Evolutionary conservation across 92 coral and sea anemone species (phyloP), one percentile per base, ranked within the genome.

Genomic region (Pocillopora grandis): DNA sequence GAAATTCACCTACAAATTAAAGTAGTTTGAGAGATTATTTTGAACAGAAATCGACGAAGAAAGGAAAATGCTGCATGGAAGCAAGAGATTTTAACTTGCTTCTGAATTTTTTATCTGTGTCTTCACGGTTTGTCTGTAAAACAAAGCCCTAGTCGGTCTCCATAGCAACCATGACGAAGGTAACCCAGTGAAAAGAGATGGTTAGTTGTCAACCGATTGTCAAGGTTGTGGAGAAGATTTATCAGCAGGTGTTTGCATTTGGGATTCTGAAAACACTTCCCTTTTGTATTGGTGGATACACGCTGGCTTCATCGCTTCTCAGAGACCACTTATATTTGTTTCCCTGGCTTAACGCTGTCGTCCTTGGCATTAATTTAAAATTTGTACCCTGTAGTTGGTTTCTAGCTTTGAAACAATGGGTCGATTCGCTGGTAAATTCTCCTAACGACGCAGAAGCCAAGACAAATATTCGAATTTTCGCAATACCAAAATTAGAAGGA

Each of bases 381-480:
- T 1, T 15, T 62, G 35, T 65, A 48, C 79, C 14, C 56, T 20
- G 23, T 6, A 48, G 52, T 72, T 55, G 31, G 67, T 66, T 62
- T 75, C 66, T 75, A 10, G 9, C 27, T 33, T 10, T n/a, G 52
- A 16, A 10, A 42, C 66, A 49, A 62, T 52, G 64, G 56, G 10
- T 59, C 75, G 86, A 75, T 83, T 83, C 52, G 80, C 36, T 62
- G 16, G 17, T 18, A 20, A 83, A 83, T 75, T 83, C 86, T 83
- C 86, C 58, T 3, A 62, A 74, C 73, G 75, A 0, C 4, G 48
- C 9, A 68, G n/a, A 61, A 35, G 42, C 57, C 64, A 74, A 48
- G 72, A 73, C 86, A 83, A 83, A 83, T 83, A 83, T 83, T 81
- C 71, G 72, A 7, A 72, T 72, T 83, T 36, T 64, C 79, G 79